phyloP scores from a whole-genome alignment of 1,140 invertebrate species.

The Coenobita brevimanus region DNA sequence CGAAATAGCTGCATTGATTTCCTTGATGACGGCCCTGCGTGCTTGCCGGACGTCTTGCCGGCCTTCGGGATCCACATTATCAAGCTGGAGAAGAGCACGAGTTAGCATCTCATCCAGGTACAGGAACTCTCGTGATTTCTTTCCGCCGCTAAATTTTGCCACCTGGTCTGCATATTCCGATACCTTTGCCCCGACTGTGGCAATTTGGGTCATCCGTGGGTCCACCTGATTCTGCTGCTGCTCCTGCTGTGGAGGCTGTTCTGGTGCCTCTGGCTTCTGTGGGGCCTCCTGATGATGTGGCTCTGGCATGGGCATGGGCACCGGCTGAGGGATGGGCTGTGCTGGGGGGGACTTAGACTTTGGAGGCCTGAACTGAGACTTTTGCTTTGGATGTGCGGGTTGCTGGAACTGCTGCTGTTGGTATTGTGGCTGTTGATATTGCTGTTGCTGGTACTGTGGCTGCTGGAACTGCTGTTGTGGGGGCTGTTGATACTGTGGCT shows the following conservation, averaged over 20 bases:
- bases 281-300: not conserved
- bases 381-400: constrained; percentile 2
- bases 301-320: constrained; percentile 42
- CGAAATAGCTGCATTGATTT: constrained; percentile 86
- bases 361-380: constrained; percentile 17
- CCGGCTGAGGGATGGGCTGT: constrained; percentile 42
- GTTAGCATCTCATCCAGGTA: constrained; percentile 97
- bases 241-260: not conserved
- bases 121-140: constrained; percentile 88
- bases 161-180: constrained; percentile 85
- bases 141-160: constrained; percentile 83
- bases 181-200: constrained; percentile 86
- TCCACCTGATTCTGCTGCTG: constrained; percentile 35
- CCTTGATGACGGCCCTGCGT: constrained; percentile 89
- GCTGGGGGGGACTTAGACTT: not conserved
- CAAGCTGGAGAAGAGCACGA: constrained; percentile 90
- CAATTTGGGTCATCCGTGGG: constrained; percentile 77
- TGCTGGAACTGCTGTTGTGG: not conserved
- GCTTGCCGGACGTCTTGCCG: constrained; percentile 90
- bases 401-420: not conserved
- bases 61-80: constrained; percentile 93
- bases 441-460: not conserved
- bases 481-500: not conserved
- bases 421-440: not conserved
- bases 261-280: not conserved